Conservation (phyloP, 1,140 invertebrate species). For the Saxidomus purpurata region DNA sequence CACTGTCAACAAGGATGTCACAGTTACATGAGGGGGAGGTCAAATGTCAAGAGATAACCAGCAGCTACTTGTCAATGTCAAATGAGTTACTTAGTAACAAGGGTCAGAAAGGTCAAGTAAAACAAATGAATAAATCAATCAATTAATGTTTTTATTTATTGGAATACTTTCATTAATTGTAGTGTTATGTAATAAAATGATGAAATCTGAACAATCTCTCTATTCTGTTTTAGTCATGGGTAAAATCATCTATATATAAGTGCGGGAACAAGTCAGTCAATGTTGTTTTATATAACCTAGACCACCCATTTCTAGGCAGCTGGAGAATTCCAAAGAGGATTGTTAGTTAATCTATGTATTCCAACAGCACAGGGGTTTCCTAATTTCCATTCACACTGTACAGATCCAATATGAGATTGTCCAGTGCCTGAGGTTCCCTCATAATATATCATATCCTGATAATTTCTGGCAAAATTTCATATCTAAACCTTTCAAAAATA, state of each 20-base stretch:
- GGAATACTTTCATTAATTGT: too few species aligned
- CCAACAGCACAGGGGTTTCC: too few species aligned
- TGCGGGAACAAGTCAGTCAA: too few species aligned
- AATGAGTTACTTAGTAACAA: neutral
- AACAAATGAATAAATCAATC: too few species aligned
- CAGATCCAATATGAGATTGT: neutral
- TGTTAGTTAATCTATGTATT: too few species aligned
- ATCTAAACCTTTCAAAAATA: constrained; percentile 2
- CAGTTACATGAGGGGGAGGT: neutral
- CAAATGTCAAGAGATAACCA: neutral
- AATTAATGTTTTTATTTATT: neutral
- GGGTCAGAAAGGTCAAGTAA: neutral
- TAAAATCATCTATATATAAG: too few species aligned
- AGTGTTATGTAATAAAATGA: too few species aligned
- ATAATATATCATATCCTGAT: neutral
- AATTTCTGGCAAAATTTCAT: neutral
- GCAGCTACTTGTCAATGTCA: constrained; percentile 17
- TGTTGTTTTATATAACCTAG: neutral
- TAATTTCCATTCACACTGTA: too few species aligned
- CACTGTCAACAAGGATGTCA: neutral
- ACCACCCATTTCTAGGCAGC: neutral
- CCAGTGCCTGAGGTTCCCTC: neutral
- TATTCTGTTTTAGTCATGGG: too few species aligned
- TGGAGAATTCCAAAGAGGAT: too few species aligned
- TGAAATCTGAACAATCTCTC: too few species aligned